phyloP scores from a whole-genome alignment of 2,888 invertebrate species.

The Eledona agricola region DNA sequence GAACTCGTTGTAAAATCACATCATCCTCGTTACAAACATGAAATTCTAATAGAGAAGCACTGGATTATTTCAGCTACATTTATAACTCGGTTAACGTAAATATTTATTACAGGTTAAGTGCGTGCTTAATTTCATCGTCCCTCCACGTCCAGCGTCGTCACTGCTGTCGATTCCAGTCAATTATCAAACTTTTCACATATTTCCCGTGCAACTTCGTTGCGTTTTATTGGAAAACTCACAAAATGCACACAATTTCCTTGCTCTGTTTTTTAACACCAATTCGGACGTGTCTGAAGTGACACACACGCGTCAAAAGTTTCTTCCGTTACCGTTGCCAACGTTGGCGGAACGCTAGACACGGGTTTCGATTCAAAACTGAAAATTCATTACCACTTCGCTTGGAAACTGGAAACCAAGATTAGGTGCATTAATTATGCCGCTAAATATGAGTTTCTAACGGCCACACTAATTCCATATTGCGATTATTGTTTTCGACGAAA shows the following conservation, averaged over 20 bases:
- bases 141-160: slow-evolving; percentile 19
- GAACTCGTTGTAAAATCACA: slow-evolving; percentile 8
- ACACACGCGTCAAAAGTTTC: slow-evolving; percentile 3
- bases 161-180: slow-evolving; percentile 21
- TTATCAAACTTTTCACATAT: slow-evolving; percentile 21
- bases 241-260: slow-evolving; percentile 17
- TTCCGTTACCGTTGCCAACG: slow-evolving; percentile 1
- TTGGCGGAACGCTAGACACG: slow-evolving; percentile 11
- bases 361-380: slow-evolving; percentile 9
- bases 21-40: not conserved
- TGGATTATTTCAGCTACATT: slow-evolving; percentile 21
- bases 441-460: slow-evolving; percentile 3
- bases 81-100: slow-evolving; percentile 26
- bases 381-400: slow-evolving; percentile 9
- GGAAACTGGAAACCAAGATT: slow-evolving; percentile 6
- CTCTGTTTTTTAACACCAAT: slow-evolving; percentile 27
- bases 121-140: too few species aligned
- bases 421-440: slow-evolving; percentile 2
- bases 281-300: slow-evolving; percentile 10
- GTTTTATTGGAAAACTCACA: slow-evolving; percentile 6
- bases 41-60: slow-evolving; percentile 11
- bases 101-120: slow-evolving; percentile 35
- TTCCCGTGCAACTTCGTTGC: slow-evolving; percentile 3
- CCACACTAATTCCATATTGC: slow-evolving; percentile 4
- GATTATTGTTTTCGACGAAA: slow-evolving; percentile 11